A percentile compares a stretch with the other conserved stretches of the same genome.
Evolutionary conservation across 2,888 invertebrate genomes (phyloP).

Genomic region (Watsonalla cultraria): DNA sequence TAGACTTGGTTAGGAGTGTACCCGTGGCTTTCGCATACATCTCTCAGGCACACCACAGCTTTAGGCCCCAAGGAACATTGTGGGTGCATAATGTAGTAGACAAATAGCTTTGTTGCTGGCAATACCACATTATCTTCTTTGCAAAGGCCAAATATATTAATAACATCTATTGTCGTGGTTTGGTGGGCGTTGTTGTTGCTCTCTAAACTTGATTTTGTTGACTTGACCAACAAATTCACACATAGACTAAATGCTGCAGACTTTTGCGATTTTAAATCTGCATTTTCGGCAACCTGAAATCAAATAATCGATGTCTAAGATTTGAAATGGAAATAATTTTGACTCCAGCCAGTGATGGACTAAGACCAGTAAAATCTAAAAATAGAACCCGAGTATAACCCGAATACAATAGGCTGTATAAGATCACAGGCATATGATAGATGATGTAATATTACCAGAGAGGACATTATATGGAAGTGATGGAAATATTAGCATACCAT

Average conservation of each 20-base stretch:
- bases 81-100: constrained; percentile 81
- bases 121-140: constrained; percentile 56
- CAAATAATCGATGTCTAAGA: too few species aligned
- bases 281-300: constrained; percentile 37
- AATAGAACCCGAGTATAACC: too few species aligned
- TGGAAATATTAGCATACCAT: not conserved
- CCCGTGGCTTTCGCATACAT: constrained; percentile 76
- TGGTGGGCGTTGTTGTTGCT: constrained; percentile 74
- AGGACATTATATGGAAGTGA: constrained; percentile 2
- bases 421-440: not conserved
- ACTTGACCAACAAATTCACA: constrained; percentile 63
- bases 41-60: constrained; percentile 77
- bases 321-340: too few species aligned
- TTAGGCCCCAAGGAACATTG: constrained; percentile 77
- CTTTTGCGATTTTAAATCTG: constrained; percentile 44
- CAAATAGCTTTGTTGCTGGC: constrained; percentile 71
- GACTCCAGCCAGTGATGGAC: too few species aligned
- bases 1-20: constrained; percentile 79
- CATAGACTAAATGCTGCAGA: constrained; percentile 50
- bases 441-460: constrained; percentile 2
- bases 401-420: not conserved
- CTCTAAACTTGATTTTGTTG: constrained; percentile 69
- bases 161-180: constrained; percentile 70
- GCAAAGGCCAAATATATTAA: constrained; percentile 71
- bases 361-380: too few species aligned